phyloP scores from a whole-genome alignment of 2,888 invertebrate species.

The Timema podura region DNA sequence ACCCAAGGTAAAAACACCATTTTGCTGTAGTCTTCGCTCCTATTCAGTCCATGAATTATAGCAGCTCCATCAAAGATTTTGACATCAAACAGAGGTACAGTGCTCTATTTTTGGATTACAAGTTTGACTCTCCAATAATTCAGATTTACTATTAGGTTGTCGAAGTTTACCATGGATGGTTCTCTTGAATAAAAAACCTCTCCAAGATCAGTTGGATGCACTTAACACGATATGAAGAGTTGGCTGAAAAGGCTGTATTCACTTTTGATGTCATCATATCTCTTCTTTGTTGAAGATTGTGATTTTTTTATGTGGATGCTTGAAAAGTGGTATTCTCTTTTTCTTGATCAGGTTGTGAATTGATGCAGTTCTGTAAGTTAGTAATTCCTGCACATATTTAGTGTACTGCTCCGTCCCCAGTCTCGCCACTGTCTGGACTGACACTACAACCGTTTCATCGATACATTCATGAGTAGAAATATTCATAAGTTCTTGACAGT shows the following conservation, averaged over 20 bases:
- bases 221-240: not conserved
- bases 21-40: not conserved
- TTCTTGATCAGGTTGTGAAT: not conserved
- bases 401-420: slow-evolving; percentile 1
- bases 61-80: slow-evolving; percentile 1
- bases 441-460: not conserved
- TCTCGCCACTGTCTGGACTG: slow-evolving; percentile 5
- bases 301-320: slow-evolving; percentile 7
- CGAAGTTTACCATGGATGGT: not conserved
- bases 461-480: slow-evolving; percentile 1
- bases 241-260: slow-evolving; percentile 4
- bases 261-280: not conserved
- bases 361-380: not conserved
- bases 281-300: not conserved
- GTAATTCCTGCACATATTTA: slow-evolving; percentile 3
- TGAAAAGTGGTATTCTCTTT: slow-evolving; percentile 10
- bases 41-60: not conserved
- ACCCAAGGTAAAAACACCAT: not conserved
- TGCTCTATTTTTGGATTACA: not conserved
- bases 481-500: slow-evolving; percentile 1
- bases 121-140: not conserved
- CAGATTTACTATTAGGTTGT: slow-evolving; percentile 1
- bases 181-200: slow-evolving; percentile 3
- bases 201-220: slow-evolving; percentile 2
- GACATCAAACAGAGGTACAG: not conserved